phyloP scores from a whole-genome alignment of 2,797 vertebrate species.

The Phataginus tetradactyla region DNA sequence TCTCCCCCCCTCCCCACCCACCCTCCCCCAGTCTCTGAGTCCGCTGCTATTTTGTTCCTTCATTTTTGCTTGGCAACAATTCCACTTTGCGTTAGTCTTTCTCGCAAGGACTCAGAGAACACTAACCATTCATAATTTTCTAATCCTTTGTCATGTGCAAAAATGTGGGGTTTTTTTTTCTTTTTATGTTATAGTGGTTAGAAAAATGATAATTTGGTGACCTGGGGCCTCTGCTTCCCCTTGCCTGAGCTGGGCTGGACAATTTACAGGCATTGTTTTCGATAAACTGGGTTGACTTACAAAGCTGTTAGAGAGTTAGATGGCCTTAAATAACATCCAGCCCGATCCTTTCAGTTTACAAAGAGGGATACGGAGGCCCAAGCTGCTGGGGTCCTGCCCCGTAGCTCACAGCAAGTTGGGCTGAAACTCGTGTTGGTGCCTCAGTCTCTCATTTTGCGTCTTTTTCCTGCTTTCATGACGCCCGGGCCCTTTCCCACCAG shows the following conservation, averaged over 20 bases:
- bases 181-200: not conserved
- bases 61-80: too few species aligned
- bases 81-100: not conserved
- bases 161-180: not conserved
- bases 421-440: not conserved
- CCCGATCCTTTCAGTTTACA: not conserved
- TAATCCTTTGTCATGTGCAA: not conserved
- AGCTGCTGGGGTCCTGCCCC: rapidly evolving
- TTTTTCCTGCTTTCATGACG: not conserved
- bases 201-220: not conserved
- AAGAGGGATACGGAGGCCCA: not conserved
- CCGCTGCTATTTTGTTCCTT: too few species aligned
- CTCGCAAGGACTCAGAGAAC: not conserved
- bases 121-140: not conserved
- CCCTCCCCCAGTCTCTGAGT: too few species aligned
- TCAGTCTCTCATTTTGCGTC: not conserved
- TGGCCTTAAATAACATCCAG: not conserved
- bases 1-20: too few species aligned
- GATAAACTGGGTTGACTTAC: not conserved
- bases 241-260: not conserved
- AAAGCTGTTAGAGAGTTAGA: not conserved
- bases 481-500: not conserved
- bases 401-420: not conserved
- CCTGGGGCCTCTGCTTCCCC: not conserved
- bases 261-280: not conserved